phyloP scores from a whole-genome alignment of 1,140 invertebrate species.

The Saccostrea echinata region DNA sequence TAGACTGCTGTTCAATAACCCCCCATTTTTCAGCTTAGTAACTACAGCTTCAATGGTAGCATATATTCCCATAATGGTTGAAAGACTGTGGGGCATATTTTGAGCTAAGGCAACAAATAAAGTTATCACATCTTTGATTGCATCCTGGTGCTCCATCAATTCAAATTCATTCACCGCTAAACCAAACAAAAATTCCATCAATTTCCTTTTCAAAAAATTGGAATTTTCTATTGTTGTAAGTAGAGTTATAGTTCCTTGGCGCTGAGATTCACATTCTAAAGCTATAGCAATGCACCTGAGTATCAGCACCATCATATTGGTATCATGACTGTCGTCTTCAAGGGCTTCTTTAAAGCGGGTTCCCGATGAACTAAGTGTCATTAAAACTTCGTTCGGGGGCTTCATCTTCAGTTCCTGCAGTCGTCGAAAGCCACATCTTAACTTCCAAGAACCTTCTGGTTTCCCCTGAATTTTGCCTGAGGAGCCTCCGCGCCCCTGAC shows the following conservation, averaged over 20 bases:
- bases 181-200: slow-evolving; percentile 15
- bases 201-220: not conserved
- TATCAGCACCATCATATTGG: not conserved
- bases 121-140: slow-evolving; percentile 31
- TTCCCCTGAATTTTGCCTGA: not conserved
- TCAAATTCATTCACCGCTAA: not conserved
- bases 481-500: slow-evolving; percentile 1
- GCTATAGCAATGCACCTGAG: slow-evolving; percentile 32
- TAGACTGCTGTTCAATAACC: not conserved
- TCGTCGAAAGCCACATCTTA: slow-evolving; percentile 33
- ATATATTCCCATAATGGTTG: slow-evolving; percentile 41
- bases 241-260: slow-evolving; percentile 42
- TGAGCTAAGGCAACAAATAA: slow-evolving; percentile 41
- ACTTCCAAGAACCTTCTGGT: slow-evolving; percentile 45
- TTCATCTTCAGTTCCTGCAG: slow-evolving; percentile 46
- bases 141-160: not conserved
- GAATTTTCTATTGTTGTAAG: slow-evolving; percentile 38
- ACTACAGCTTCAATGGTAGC: slow-evolving; percentile 18
- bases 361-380: slow-evolving; percentile 39
- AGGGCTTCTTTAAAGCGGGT: slow-evolving; percentile 44
- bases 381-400: not conserved
- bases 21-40: not conserved
- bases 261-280: slow-evolving; percentile 43
- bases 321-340: not conserved
- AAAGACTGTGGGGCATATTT: slow-evolving; percentile 39